Evolutionary conservation across 2,113 vertebrate genomes (phyloP).

Genomic region (Synchiropus splendidus): DNA sequence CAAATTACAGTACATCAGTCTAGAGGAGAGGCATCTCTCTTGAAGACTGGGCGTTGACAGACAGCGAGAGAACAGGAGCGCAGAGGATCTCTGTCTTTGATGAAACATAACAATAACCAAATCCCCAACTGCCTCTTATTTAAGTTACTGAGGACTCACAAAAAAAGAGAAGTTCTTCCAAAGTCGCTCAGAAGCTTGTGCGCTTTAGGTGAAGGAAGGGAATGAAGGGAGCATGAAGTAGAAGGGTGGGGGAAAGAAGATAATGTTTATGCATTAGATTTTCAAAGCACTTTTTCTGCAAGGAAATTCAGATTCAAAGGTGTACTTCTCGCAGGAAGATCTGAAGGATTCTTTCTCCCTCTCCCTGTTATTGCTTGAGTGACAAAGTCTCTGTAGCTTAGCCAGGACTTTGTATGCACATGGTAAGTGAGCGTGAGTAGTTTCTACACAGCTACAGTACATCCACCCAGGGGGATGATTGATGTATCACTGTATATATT

Average conservation of each 20-base stretch:
- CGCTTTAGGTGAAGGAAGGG: slow-evolving; percentile 69
- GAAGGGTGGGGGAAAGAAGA: slow-evolving; percentile 42
- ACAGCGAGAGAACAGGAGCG: slow-evolving; percentile 57
- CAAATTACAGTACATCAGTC: slow-evolving; percentile 63
- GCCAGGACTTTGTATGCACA: slow-evolving; percentile 61
- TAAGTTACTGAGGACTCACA: slow-evolving; percentile 71
- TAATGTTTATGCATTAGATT: slow-evolving; percentile 80
- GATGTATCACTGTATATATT: slow-evolving; percentile 40
- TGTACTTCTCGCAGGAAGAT: slow-evolving; percentile 72
- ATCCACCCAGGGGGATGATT: slow-evolving; percentile 25
- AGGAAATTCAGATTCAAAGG: slow-evolving; percentile 77
- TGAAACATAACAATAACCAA: slow-evolving; percentile 75
- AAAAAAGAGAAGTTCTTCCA: slow-evolving; percentile 68
- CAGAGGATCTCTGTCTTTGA: slow-evolving; percentile 67
- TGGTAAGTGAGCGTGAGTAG: slow-evolving; percentile 44
- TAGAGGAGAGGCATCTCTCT: slow-evolving; percentile 53
- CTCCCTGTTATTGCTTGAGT: slow-evolving; percentile 69
- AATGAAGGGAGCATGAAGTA: slow-evolving; percentile 44
- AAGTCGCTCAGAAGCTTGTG: slow-evolving; percentile 68
- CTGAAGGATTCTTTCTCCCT: slow-evolving; percentile 66
- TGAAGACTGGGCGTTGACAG: slow-evolving; percentile 67
- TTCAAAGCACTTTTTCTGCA: slow-evolving; percentile 71
- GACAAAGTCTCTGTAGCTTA: slow-evolving; percentile 71
- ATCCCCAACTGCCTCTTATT: slow-evolving; percentile 70
- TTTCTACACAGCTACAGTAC: slow-evolving; percentile 45